Conservation (phyloP, 23 tunicate species). For the Botrylloides violaceus region DNA sequence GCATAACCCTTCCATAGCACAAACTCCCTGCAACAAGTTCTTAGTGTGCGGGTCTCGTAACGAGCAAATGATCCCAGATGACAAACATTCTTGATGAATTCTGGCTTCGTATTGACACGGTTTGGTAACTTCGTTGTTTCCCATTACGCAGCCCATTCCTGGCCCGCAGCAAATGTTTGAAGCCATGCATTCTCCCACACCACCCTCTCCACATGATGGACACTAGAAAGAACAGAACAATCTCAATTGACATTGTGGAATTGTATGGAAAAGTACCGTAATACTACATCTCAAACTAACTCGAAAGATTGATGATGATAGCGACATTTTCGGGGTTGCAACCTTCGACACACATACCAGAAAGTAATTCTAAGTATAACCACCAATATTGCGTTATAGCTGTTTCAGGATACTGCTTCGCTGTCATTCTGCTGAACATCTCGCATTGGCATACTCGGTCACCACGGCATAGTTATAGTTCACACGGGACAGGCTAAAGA, state of each 20-base stretch:
- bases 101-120: constrained; percentile 17
- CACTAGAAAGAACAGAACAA: neutral
- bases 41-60: neutral
- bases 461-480: no score
- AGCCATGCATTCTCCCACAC: constrained; percentile 13
- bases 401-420: no score
- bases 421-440: no score
- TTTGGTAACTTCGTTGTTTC: constrained; percentile 19
- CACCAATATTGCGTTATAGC: neutral
- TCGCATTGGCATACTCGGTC: no score
- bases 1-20: constrained; percentile 7
- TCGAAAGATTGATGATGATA: no score
- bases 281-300: no score
- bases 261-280: neutral
- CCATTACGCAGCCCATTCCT: constrained; percentile 11
- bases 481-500: no score
- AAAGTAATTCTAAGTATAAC: no score
- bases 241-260: neutral
- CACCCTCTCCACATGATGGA: constrained; percentile 18
- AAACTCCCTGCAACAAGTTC: constrained; percentile 1
- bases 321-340: no score
- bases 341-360: no score
- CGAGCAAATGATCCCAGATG: neutral
- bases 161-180: constrained; percentile 22
- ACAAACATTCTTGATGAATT: neutral